Evolutionary conservation across 2,797 vertebrate genomes (phyloP), one percentile per base, ranked within the genome.

Genomic region (Pseudochirops corinnae): DNA sequence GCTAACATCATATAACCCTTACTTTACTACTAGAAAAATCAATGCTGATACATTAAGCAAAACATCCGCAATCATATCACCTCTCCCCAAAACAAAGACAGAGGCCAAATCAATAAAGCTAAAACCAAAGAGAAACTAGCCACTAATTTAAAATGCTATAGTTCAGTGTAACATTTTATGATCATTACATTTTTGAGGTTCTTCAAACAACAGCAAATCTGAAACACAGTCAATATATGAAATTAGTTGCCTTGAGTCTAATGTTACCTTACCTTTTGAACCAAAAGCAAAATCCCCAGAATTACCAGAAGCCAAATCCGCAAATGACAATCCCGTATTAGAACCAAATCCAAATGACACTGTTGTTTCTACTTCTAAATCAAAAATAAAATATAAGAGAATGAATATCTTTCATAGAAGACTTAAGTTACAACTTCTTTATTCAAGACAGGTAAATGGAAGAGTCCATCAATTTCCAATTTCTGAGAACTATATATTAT

Each of bases 231-330:
- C 74, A 87, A 50, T 87, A 46, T 82, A 46, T 87, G 9, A 50
- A 50, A 26, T 50, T 50, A 50, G 74, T 50, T 87, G 74, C 74
- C 21, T 46, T 87, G 21, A 87, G 39, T 50, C 39, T 46, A 46
- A 87, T 82, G n/a, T 50, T 87, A 87, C 92, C 96, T 96, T 98
- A 99, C 99, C 99, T 99, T 99, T 98, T 31, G 97, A 95, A 96
- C 99, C 99, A 99, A 99, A 99, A 67, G 99, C 99, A 98, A 99
- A 99, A 90, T 99, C 99, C 0, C 99, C 99, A 29, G 99, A 99
- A 97, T 96, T 99, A 97, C 99, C 98, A 92, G 98, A 99, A 97
- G 99, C 99, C 98, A 99, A 98, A 93, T 99, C 99, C 91, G 99
- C 99, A 99, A 99, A 99, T 55, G 99, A 99, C 93, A 99, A 98